phyloP scores from a whole-genome alignment of 53 echinoderm and acorn worm genomes.

The Actinopyga echinites region DNA sequence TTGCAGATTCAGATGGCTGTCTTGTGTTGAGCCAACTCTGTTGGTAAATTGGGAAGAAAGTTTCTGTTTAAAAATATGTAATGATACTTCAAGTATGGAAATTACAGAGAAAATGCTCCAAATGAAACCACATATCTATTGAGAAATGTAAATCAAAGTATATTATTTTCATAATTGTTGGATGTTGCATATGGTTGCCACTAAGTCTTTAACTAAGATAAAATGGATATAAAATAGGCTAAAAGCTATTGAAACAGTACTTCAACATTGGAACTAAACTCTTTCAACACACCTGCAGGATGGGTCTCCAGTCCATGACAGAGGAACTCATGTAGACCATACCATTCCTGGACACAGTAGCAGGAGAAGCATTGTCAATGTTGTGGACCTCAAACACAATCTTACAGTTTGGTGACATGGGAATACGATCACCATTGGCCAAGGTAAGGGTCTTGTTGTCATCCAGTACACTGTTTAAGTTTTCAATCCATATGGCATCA shows the following conservation, averaged over 20 bases:
- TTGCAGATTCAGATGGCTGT: slow-evolving; percentile 74
- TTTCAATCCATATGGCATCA: slow-evolving; percentile 99
- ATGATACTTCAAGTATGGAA: background rate
- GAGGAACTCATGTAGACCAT: slow-evolving; percentile 99
- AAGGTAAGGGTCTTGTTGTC: slow-evolving; percentile 96
- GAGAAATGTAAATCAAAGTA: too few species aligned
- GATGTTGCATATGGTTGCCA: too few species aligned
- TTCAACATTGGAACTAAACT: too few species aligned
- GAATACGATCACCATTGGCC: slow-evolving; percentile 98
- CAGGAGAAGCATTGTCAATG: slow-evolving; percentile 99
- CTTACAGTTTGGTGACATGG: slow-evolving; percentile 97
- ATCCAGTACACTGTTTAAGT: slow-evolving; percentile 95
- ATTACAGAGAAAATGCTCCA: too few species aligned
- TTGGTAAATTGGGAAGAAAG: background rate
- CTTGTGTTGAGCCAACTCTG: slow-evolving; percentile 91
- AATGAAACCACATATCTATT: too few species aligned
- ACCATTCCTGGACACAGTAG: slow-evolving; percentile 97
- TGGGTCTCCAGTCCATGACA: slow-evolving; percentile 95
- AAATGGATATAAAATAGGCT: too few species aligned
- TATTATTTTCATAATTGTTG: too few species aligned
- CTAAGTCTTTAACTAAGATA: too few species aligned
- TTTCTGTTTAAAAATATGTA: background rate
- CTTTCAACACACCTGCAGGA: slow-evolving; percentile 63
- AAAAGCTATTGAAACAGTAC: too few species aligned
- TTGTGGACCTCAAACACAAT: slow-evolving; percentile 99